Base-by-base conservation (phyloP, 1,140 invertebrate genomes). In the Apis dorsata region DNA sequence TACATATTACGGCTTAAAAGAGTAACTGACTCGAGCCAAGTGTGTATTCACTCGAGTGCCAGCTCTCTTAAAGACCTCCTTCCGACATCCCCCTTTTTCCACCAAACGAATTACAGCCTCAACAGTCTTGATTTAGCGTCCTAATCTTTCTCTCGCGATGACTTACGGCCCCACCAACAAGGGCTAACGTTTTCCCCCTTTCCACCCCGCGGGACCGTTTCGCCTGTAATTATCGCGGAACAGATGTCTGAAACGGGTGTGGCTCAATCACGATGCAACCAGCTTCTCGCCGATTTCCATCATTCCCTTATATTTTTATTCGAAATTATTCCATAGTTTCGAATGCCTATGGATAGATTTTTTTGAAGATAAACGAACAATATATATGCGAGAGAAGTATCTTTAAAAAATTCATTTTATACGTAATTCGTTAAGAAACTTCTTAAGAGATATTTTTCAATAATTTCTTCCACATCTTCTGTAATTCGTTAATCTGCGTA, bases 1-100 rank as follows among this genome's bases (percentile, higher is more conserved):
- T 89, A 89, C 85, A 79, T 89, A 88, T 87, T 83, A 86, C 81
- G 75, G 70, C 81, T 86, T 86, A 84, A 89, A 86, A 88, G 88
- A 87, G 85, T 87, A 87, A 90, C 78, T 81, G 83, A 80, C 81
- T 75, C 69, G 73, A 78, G 86, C 81, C 85, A 68, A 83, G 68
- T 65, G 81, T 79, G 85, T 83, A 85, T 88, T 85, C 63, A 80
- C 79, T 72, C 86, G 83, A 79, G 75, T 87, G 83, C 63, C 87
- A 87, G 84, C 75, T 44, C 55, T 88, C 86, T 84, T 87, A 85
- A 88, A 88, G 75, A 79, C 51, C 78, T 21, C 53, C 69, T 75
- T 62, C 24, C 79, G 65, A 71, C 71, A 28, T 82, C 72, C 74
- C 62, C 57, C 49, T 84, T 85, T 82, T 81, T 82, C 69, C 49